Evolutionary conservation across 2,888 invertebrate genomes (phyloP).

Genomic region (Caenorhabditis sp.): DNA sequence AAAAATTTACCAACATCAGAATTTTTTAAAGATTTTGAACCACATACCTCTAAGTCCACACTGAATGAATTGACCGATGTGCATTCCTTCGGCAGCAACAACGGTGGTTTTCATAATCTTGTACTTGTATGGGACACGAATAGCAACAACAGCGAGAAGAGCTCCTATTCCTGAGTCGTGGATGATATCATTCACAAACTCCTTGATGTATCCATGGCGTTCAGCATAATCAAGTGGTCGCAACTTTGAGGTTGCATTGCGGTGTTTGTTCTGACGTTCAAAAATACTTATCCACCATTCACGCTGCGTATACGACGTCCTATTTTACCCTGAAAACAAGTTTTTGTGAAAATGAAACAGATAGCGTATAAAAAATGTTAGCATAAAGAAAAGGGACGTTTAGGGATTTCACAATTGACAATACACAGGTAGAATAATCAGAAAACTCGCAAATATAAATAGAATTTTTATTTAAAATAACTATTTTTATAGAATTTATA

Average conservation of each 20-base stretch:
- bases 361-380: no score
- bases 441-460: no score
- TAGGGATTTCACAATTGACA: no score
- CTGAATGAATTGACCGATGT: constrained; percentile 98
- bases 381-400: no score
- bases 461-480: no score
- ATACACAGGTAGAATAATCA: no score
- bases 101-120: constrained; percentile 94
- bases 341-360: not conserved
- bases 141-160: constrained; percentile 93
- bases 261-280: constrained; percentile 95
- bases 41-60: constrained; percentile 91
- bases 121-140: constrained; percentile 98
- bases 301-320: constrained; percentile 99
- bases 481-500: no score
- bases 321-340: constrained; percentile 77
- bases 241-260: constrained; percentile 97
- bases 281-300: constrained; percentile 98
- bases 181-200: constrained; percentile 74
- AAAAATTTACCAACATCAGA: no score
- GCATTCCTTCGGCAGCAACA: constrained; percentile 97
- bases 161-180: constrained; percentile 82
- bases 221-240: constrained; percentile 95
- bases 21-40: not conserved
- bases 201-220: constrained; percentile 98